A percentile compares a stretch with the other conserved stretches of the same genome.
phyloP scores from a whole-genome alignment of 2,888 invertebrate genomes.

The Caenorhabditis sp. region DNA sequence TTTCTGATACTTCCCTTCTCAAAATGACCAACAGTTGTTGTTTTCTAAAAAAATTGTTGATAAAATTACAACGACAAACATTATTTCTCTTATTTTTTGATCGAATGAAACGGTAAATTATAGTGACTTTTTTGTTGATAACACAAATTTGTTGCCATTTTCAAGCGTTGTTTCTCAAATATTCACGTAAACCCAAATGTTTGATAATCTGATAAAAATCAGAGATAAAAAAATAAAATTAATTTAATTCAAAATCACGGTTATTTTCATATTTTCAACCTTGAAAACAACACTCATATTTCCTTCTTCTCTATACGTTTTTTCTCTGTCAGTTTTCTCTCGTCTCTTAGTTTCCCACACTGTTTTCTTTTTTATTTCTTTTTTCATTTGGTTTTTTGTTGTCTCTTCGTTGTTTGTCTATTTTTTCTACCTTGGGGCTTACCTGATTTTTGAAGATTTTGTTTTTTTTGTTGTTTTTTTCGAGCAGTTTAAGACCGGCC shows the following conservation, averaged over 20 bases:
- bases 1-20: background rate
- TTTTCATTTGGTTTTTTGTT: background rate
- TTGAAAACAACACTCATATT: background rate
- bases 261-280: constrained; percentile 6
- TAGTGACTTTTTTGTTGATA: too few relatives aligned
- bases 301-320: background rate
- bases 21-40: background rate
- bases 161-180: too few relatives aligned
- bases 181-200: too few relatives aligned
- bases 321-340: background rate
- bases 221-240: too few relatives aligned
- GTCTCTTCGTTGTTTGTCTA: background rate
- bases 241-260: too few relatives aligned
- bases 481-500: too few relatives aligned
- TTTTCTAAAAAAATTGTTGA: background rate
- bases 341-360: background rate
- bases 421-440: background rate
- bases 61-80: background rate
- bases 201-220: too few relatives aligned
- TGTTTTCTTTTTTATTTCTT: background rate
- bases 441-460: background rate
- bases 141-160: too few relatives aligned
- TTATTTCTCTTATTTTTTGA: background rate
- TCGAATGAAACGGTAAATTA: too few relatives aligned
- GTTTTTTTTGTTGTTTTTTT: too few relatives aligned